phyloP scores from a whole-genome alignment of 2,113 vertebrate genomes.

The Nasalis larvatus region DNA sequence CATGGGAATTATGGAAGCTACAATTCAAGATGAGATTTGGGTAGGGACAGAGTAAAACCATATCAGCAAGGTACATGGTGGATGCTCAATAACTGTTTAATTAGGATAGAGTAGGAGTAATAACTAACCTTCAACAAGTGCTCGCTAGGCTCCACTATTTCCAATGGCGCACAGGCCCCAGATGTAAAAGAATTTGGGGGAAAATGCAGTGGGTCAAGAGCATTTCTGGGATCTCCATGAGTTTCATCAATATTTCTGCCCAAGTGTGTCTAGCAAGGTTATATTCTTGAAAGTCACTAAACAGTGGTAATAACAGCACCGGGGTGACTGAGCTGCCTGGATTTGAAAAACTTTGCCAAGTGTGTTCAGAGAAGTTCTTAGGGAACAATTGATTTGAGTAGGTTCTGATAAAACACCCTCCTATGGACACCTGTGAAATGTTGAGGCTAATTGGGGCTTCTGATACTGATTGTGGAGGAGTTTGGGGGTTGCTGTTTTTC shows the following conservation, averaged over 20 bases:
- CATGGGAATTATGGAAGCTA: no score
- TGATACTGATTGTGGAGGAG: conserved; percentile 56
- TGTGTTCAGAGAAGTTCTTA: conserved; percentile 61
- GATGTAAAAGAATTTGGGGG: neutral
- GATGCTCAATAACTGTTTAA: neutral
- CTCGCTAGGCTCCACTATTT: neutral
- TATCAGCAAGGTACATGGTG: neutral
- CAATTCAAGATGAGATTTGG: no score
- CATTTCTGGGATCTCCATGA: neutral
- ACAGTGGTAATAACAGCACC: neutral
- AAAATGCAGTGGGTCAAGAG: neutral
- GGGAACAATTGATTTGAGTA: conserved; percentile 41
- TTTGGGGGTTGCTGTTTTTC: conserved; percentile 34
- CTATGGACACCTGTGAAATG: conserved; percentile 69
- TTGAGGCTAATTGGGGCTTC: conserved; percentile 71
- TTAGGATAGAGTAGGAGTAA: neutral
- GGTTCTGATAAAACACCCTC: conserved; percentile 32
- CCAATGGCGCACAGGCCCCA: neutral
- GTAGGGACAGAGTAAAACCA: no score
- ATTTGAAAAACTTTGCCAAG: conserved; percentile 53
- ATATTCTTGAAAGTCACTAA: neutral
- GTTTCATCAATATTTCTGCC: conserved; percentile 8
- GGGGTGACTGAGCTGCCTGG: neutral
- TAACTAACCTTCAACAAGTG: neutral
- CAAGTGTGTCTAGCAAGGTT: neutral